Conservation (phyloP, 2,888 invertebrate species). For the Smittia aterrima region DNA sequence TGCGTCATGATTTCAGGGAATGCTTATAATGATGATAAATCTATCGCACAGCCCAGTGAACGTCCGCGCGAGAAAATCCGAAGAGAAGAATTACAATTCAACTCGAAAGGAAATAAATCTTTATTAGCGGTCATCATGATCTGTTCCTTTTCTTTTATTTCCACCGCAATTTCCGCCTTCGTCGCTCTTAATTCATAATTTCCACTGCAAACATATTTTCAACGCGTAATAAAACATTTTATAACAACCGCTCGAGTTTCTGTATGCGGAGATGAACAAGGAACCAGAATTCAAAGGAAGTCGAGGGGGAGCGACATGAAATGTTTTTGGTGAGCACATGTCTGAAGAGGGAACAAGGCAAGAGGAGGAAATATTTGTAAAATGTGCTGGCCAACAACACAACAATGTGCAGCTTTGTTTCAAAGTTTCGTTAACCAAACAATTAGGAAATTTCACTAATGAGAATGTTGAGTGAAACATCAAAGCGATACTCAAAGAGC, state of each 20-base stretch:
- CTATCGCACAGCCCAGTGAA: neutral
- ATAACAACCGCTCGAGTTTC: neutral
- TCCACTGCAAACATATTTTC: neutral
- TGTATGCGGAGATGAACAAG: neutral
- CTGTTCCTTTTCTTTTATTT: neutral
- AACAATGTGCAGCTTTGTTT: too few species aligned
- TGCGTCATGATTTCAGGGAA: neutral
- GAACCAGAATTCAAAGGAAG: neutral
- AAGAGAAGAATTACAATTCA: conserved; percentile 3
- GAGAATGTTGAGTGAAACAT: too few species aligned
- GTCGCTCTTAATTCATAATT: neutral
- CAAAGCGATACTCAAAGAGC: too few species aligned
- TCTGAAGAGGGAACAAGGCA: neutral
- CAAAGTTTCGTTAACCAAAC: too few species aligned
- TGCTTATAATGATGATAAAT: conserved; percentile 23
- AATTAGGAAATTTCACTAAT: too few species aligned
- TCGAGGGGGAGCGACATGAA: neutral
- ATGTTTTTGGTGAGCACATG: neutral
- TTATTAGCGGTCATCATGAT: conserved; percentile 19
- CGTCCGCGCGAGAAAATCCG: neutral
- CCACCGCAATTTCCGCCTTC: neutral
- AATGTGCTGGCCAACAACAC: too few species aligned
- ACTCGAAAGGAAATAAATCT: neutral
- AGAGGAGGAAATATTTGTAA: too few species aligned
- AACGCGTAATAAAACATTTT: neutral